Evolutionary conservation across 2,113 vertebrate species (phyloP), one percentile per base, ranked within the genome.

Genomic region (Chrysemys picta): DNA sequence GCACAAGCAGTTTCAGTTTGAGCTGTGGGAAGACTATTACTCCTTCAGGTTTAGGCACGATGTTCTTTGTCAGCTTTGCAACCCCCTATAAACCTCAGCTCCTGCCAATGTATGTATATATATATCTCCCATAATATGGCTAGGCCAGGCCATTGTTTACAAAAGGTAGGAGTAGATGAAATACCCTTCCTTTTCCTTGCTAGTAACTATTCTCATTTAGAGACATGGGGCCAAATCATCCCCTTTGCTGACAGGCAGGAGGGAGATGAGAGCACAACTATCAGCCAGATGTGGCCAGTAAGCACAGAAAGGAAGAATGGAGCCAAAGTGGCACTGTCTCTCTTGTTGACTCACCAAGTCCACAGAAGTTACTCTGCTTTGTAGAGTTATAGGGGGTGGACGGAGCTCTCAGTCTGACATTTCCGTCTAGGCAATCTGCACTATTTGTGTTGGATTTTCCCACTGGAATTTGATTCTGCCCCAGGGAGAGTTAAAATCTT

Each of bases 321-420:
- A 56, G 87, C 89, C 65, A 79, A 91, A 89, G 31, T 0, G 0
- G 91, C 75, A 47, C 19, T 6, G 50, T 21, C 24, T 62, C 75
- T 53, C 14, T 45, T 72, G 65, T 38, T 72, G 19, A 38, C 21
- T 92, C 54, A 9, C 31, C 54, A 59, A 82, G 81, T 5, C 49
- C 62, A 88, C 42, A 56, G 21, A 85, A 89, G 52, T 38, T 47
- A 14, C 25, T 47, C 38, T 29, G 38, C 56, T 45, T 11, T 52
- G 38, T 75, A 47, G n/a, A 82, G 54, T 78, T 0, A 0, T 5
- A 80, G 0, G 49, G 0, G 91, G 31, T 27, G 24, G 42, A 78
- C 16, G 24, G 75, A 27, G 75, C 42, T 45, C 75, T 78, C 75
- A 45, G 88, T 80, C 65, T 86, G 42, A 72, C 79, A 90, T 25